A percentile compares a stretch with the other conserved stretches of the same genome.
phyloP scores from a whole-genome alignment of 2,797 vertebrate genomes.

The Pseudomugil tenellus region DNA sequence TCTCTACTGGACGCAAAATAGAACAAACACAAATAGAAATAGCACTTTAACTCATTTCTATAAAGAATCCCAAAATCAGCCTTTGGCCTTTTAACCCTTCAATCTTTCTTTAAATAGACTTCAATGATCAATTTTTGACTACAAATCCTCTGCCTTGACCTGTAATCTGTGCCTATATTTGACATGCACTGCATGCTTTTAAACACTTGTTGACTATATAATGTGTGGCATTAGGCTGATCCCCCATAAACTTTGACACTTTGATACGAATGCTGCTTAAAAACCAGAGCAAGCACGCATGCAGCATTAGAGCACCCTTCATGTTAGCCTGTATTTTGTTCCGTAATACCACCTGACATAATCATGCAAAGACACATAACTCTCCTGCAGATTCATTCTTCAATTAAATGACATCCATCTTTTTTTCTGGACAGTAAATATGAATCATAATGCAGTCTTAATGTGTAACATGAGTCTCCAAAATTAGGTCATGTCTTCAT shows the following conservation, averaged over 20 bases:
- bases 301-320: neutral
- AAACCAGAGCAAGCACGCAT: neutral
- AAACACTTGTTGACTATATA: conserved; percentile 11
- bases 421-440: conserved; percentile 12
- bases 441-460: conserved; percentile 16
- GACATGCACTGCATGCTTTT: conserved; percentile 7
- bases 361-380: neutral
- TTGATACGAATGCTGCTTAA: neutral
- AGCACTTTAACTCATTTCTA: neutral
- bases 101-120: conserved; percentile 27
- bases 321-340: neutral
- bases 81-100: conserved; percentile 13
- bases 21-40: no score
- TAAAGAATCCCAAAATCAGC: conserved; percentile 1
- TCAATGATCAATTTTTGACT: conserved; percentile 11
- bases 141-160: neutral
- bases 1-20: no score
- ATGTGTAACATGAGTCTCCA: neutral
- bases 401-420: neutral
- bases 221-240: neutral
- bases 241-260: neutral
- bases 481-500: conserved; percentile 23
- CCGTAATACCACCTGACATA: neutral
- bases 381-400: neutral
- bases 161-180: conserved; percentile 39